Conservation (phyloP, 2,888 invertebrate genomes). For the Agrotis clavis region DNA sequence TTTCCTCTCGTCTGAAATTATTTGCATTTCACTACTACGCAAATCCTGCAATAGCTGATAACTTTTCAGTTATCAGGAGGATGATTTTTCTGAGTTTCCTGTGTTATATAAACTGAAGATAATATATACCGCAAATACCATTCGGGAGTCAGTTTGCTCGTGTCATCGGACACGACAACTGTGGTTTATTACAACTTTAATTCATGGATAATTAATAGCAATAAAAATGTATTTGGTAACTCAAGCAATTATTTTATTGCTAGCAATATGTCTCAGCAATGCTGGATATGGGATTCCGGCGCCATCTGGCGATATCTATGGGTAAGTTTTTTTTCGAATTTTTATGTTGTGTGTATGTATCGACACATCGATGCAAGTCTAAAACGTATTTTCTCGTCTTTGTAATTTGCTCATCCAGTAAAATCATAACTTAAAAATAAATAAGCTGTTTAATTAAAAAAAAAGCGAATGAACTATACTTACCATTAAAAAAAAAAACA, state of each 20-base stretch:
- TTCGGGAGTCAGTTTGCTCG: constrained; percentile 79
- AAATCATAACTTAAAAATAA: too few species aligned
- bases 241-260: constrained; percentile 75
- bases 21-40: constrained; percentile 50
- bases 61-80: constrained; percentile 73
- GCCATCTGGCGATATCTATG: constrained; percentile 63
- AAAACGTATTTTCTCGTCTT: neutral
- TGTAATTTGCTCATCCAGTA: neutral
- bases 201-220: constrained; percentile 69
- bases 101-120: constrained; percentile 77
- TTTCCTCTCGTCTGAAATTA: constrained; percentile 44
- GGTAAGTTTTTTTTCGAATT: constrained; percentile 70
- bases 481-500: too few species aligned
- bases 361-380: neutral
- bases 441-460: neutral
- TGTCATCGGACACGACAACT: constrained; percentile 75
- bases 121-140: constrained; percentile 67
- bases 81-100: constrained; percentile 77
- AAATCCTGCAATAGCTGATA: constrained; percentile 71
- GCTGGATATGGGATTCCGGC: constrained; percentile 77
- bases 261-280: constrained; percentile 74
- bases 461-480: neutral
- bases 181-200: constrained; percentile 57
- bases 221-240: constrained; percentile 75
- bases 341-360: constrained; percentile 2